phyloP scores from a whole-genome alignment of 2,113 vertebrate genomes.

The Erythrocercus mccallii region DNA sequence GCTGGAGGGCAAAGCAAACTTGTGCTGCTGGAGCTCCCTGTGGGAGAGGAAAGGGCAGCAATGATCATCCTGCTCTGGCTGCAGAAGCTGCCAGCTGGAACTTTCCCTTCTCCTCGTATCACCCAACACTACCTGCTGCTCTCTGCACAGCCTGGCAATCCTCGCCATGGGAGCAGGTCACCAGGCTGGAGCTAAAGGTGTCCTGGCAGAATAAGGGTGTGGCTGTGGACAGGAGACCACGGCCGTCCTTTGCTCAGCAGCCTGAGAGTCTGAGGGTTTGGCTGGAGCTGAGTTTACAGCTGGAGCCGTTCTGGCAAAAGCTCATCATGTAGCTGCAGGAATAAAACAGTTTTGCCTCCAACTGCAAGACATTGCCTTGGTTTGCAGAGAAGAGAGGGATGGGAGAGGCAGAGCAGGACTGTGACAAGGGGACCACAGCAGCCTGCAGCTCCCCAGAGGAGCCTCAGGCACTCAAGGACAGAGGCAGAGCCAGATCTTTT shows the following conservation, averaged over 20 bases:
- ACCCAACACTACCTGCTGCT: neutral
- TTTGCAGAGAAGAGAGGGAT: neutral
- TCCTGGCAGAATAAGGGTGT: neutral
- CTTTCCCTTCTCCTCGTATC: neutral
- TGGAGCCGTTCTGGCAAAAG: neutral
- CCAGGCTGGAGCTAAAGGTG: neutral
- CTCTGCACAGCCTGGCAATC: neutral
- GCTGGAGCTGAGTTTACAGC: neutral
- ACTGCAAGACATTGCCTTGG: neutral
- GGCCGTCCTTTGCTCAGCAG: neutral
- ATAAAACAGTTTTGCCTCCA: slow-evolving; percentile 17
- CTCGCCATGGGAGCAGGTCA: neutral
- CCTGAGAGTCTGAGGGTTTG: neutral
- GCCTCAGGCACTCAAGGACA: neutral
- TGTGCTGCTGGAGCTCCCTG: neutral
- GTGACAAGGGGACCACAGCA: neutral
- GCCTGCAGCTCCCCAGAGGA: neutral
- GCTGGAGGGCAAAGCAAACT: neutral
- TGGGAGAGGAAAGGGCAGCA: neutral
- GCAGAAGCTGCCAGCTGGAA: neutral
- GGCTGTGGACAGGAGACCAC: neutral
- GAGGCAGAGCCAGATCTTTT: neutral
- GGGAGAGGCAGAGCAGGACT: neutral
- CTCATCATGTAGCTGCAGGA: neutral
- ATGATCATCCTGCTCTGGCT: neutral